Conservation (phyloP, 2,888 invertebrate species). For the Aproaerema taeniolella region DNA sequence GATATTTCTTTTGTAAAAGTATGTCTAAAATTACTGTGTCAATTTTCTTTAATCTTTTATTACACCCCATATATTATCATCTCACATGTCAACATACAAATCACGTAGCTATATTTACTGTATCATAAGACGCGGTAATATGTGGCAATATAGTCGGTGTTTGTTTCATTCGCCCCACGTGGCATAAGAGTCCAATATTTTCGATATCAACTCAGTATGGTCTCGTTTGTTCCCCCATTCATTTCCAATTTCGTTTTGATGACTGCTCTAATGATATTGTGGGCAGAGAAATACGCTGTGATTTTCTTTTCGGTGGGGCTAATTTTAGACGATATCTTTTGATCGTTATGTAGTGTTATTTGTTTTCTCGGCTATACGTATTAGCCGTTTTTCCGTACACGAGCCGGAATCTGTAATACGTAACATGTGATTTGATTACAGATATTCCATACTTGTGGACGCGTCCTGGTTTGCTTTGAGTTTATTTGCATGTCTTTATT, state of each 20-base stretch:
- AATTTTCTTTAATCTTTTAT: too few relatives aligned
- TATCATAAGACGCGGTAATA: slow-evolving; percentile 6
- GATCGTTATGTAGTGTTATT: slow-evolving; percentile 5
- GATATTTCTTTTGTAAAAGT: too few relatives aligned
- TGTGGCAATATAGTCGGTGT: neutral
- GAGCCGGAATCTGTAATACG: too few relatives aligned
- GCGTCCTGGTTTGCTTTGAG: neutral
- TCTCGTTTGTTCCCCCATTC: too few relatives aligned
- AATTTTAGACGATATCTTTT: slow-evolving; percentile 8
- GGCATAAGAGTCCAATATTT: slow-evolving; percentile 35
- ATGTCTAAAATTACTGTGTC: too few relatives aligned
- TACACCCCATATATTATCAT: too few relatives aligned
- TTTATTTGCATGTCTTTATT: neutral
- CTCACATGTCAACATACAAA: too few relatives aligned
- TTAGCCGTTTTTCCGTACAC: too few relatives aligned
- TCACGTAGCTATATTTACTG: too few relatives aligned
- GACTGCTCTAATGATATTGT: slow-evolving; percentile 57
- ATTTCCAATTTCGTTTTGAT: slow-evolving; percentile 64
- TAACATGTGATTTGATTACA: too few relatives aligned
- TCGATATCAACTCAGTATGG: slow-evolving; percentile 36
- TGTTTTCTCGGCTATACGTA: slow-evolving; percentile 1
- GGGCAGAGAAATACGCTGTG: slow-evolving; percentile 12
- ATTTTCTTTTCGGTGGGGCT: slow-evolving; percentile 4
- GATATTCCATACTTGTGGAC: neutral
- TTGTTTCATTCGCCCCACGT: slow-evolving; percentile 8